Evolutionary conservation across 2,113 vertebrate species (phyloP).

Genomic region (Pteruthius melanotis): DNA sequence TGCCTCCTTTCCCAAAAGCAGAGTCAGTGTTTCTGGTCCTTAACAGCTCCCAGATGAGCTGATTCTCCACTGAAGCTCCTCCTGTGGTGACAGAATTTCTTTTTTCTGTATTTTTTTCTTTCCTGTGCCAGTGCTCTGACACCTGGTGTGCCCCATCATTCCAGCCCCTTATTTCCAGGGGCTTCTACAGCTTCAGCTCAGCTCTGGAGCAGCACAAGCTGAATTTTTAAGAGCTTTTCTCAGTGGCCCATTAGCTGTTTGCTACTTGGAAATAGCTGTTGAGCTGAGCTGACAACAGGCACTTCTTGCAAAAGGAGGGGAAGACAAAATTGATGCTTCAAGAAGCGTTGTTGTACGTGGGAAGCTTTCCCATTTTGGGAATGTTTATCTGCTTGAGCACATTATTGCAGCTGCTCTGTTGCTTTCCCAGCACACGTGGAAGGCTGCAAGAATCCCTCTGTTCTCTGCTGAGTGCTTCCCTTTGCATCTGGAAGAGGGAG

Average conservation of each 20-base stretch:
- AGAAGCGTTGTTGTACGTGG: fast-evolving
- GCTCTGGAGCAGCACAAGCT: not conserved
- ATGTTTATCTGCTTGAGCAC: not conserved
- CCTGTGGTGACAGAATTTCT: not conserved
- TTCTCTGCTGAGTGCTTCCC: not conserved
- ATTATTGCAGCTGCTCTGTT: not conserved
- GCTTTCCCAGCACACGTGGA: not conserved
- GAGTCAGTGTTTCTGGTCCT: not conserved
- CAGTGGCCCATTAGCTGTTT: not conserved
- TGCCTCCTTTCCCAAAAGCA: not conserved
- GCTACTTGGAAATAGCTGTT: not conserved
- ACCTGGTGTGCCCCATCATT: not conserved
- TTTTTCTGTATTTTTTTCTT: not conserved
- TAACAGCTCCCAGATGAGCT: not conserved
- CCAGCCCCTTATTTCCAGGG: not conserved
- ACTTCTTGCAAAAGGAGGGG: not conserved
- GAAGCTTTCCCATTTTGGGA: not conserved
- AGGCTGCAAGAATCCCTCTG: not conserved
- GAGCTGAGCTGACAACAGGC: not conserved
- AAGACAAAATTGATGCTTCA: not conserved
- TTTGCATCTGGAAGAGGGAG: not conserved
- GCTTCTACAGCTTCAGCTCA: not conserved
- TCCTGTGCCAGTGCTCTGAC: not conserved
- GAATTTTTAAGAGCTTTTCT: not conserved
- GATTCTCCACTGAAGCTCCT: not conserved